Evolutionary conservation across 2,113 vertebrate species (phyloP), one percentile per base, ranked within the genome.

Genomic region (Chamaetylas fuelleborni): DNA sequence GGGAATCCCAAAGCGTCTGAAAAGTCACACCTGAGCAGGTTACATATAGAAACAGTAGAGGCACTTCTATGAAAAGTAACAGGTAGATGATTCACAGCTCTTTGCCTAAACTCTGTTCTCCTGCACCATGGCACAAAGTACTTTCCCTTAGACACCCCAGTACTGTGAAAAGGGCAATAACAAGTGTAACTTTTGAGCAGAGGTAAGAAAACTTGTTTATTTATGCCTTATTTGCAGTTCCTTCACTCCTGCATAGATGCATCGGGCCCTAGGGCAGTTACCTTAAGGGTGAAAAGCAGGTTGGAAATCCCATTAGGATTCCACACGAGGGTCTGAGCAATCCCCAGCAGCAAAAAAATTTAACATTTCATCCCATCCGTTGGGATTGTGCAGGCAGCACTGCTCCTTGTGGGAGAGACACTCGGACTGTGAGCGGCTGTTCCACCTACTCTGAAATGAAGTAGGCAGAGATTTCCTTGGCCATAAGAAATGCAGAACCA

Each of bases 71-170:
- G 36, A 20, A 31, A 40, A 36, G 23, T 18, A 9, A 22, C 19
- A 60, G 40, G 38, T 14, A 33, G 42, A 19, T 15, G 8, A 24
- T 72, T 40, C 42, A 11, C 65, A 50, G n/a, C 18, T 31, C 42
- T 82, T 33, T 87, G 38, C 74, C 60, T 45, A 28, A 72, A 69
- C 19, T 67, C 86, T n/a, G 14, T 76, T 40, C n/a, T 81, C 28
- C 45, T 3, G 2, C 50, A 20, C 0, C 0, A 2, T 5, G 23
- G 11, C 16, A 58, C 0, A 0, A 50, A 71, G 42, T n/a, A 34
- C 43, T 74, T 77, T 48, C 33, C 43, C 14, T 58, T 42, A 5
- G 0, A n/a, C 19, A 36, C 13, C 25, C 5, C 15, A 4, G 16
- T 12, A 42, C 15, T 60, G 26, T 61, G 78, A 61, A 70, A 93